Conservation (phyloP, 2,888 invertebrate species). For the Venustoraphidia nigricollis region DNA sequence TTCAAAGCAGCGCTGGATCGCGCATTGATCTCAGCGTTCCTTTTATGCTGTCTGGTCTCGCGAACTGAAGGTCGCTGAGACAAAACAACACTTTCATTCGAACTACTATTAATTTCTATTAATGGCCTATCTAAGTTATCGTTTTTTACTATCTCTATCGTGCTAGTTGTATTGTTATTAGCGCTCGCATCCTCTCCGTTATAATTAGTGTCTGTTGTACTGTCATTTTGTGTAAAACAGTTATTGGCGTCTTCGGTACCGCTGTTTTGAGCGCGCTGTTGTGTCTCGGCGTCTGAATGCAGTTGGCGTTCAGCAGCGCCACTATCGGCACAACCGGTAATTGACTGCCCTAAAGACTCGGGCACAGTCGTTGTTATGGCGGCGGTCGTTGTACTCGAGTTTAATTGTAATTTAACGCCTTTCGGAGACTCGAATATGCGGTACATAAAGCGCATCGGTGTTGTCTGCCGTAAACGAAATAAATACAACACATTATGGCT, state of each 20-base stretch:
- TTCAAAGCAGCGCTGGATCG: too few relatives aligned
- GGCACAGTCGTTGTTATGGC: conserved; percentile 22
- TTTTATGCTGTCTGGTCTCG: too few relatives aligned
- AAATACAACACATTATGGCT: background rate
- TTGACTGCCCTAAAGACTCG: too few relatives aligned
- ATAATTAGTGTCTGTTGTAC: conserved; percentile 3
- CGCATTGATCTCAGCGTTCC: too few relatives aligned
- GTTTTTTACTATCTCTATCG: conserved; percentile 7
- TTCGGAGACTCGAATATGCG: conserved; percentile 28
- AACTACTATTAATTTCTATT: too few relatives aligned
- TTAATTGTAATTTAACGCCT: background rate
- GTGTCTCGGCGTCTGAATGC: conserved; percentile 1
- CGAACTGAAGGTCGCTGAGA: too few relatives aligned
- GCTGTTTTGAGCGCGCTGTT: background rate
- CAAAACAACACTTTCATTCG: too few relatives aligned
- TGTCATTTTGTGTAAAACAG: background rate
- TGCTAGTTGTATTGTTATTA: conserved; percentile 3
- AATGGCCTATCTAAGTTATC: conserved; percentile 1
- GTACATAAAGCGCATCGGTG: conserved; percentile 49
- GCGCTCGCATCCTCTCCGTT: conserved; percentile 3
- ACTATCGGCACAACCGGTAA: too few relatives aligned
- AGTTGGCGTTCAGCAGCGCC: background rate
- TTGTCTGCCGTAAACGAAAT: conserved; percentile 28
- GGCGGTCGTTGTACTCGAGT: conserved; percentile 24
- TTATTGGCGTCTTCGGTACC: background rate